Percentiles rank a stretch among this genome's conserved stretches.
Evolutionary conservation across 2,113 vertebrate genomes (phyloP).

Genomic region (Microtus ochrogaster): DNA sequence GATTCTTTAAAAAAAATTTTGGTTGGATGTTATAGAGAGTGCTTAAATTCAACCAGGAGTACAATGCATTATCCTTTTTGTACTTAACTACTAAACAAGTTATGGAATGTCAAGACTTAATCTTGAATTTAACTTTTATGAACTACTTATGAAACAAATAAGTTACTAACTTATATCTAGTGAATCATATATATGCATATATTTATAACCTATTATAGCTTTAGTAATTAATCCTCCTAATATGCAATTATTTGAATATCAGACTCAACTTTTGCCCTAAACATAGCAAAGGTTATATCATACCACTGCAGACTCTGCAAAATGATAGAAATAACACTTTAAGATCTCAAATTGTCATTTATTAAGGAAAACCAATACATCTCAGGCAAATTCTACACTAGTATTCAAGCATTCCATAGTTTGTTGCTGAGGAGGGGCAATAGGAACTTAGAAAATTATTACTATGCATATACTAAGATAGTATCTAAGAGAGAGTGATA

Average conservation of each 20-base stretch:
- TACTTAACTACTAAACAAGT: constrained; percentile 5
- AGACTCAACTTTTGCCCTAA: neutral
- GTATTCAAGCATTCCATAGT: neutral
- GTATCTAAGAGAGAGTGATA: neutral
- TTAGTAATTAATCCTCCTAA: neutral
- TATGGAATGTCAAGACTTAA: neutral
- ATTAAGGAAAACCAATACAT: neutral
- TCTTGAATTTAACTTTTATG: neutral
- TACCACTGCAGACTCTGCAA: neutral
- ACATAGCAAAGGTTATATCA: neutral
- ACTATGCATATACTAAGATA: neutral
- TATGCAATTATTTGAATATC: neutral
- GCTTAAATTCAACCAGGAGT: constrained; percentile 43
- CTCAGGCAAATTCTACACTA: neutral
- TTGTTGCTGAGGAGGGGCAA: neutral
- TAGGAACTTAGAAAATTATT: neutral
- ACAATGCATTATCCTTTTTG: constrained; percentile 63
- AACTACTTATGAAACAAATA: neutral
- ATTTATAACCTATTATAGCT: neutral
- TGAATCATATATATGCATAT: neutral
- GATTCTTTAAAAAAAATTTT: neutral
- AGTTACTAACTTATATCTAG: neutral
- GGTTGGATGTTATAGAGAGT: neutral
- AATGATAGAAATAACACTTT: neutral
- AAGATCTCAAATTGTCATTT: constrained; percentile 8